Conservation (phyloP, 2,113 vertebrate genomes). For the Notarius quadriscutis region DNA sequence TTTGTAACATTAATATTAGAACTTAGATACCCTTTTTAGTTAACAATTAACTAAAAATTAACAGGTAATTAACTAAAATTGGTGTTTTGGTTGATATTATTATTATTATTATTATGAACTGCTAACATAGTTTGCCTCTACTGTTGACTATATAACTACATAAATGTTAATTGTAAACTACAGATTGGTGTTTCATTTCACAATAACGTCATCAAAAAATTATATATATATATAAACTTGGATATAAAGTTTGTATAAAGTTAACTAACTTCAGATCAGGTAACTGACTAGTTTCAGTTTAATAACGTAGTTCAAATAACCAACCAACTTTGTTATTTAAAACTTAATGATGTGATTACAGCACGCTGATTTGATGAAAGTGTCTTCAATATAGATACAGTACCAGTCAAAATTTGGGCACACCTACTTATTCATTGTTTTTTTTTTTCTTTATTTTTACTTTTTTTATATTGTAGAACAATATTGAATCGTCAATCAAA, state of each 20-base stretch:
- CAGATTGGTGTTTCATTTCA: not conserved
- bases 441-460: not conserved
- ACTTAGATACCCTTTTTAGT: not conserved
- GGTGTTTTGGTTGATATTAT: not conserved
- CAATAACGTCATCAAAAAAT: not conserved
- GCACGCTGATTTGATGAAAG: not conserved
- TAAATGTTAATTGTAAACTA: not conserved
- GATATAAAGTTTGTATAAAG: not conserved
- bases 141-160: not conserved
- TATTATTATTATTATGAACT: too few relatives aligned
- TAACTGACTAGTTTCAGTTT: not conserved
- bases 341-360: not conserved
- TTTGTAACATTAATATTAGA: not conserved
- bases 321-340: not conserved
- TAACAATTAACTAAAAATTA: not conserved
- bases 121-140: not conserved
- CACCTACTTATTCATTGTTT: not conserved
- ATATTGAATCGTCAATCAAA: too few relatives aligned
- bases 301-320: not conserved
- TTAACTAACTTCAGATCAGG: not conserved
- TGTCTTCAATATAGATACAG: too few relatives aligned
- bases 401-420: not conserved
- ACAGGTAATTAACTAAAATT: not conserved
- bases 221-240: not conserved
- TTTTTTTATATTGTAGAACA: too few relatives aligned